Conservation (phyloP, 2,113 vertebrate species). For the Suricata suricatta region DNA sequence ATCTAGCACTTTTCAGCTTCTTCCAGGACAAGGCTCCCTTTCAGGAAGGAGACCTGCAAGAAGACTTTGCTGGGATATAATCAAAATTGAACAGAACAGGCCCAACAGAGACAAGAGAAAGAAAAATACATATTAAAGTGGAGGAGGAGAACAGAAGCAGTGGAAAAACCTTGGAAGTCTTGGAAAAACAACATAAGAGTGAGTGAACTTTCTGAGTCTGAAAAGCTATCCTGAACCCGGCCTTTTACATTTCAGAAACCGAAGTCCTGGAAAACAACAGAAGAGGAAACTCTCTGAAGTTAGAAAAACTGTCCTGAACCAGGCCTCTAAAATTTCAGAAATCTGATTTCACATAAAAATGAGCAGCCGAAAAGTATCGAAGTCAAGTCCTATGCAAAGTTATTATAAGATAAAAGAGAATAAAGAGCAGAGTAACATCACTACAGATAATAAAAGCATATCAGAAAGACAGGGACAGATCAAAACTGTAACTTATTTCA, state of each 20-base stretch:
- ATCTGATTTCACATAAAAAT: slow-evolving; percentile 44
- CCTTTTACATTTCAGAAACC: background rate
- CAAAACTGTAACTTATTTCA: slow-evolving; percentile 58
- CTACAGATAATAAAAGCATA: slow-evolving; percentile 38
- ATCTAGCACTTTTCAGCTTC: background rate
- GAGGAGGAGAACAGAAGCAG: background rate
- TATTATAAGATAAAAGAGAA: slow-evolving; percentile 59
- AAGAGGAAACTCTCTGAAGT: background rate
- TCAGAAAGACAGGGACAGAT: slow-evolving; percentile 45
- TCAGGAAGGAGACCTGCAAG: background rate
- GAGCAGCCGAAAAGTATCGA: background rate
- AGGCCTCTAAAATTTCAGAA: slow-evolving; percentile 6
- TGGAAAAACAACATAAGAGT: background rate
- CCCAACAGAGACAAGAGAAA: background rate
- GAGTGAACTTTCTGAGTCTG: background rate
- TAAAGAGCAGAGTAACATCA: slow-evolving; percentile 37
- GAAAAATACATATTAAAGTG: background rate
- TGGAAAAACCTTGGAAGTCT: background rate
- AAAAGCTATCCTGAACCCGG: background rate
- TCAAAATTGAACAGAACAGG: background rate
- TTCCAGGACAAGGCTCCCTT: background rate
- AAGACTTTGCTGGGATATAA: background rate
- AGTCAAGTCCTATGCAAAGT: slow-evolving; percentile 46
- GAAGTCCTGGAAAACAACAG: background rate
- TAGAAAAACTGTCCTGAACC: background rate